phyloP scores from a whole-genome alignment of 2,113 vertebrate species.

The Gadus macrocephalus region DNA sequence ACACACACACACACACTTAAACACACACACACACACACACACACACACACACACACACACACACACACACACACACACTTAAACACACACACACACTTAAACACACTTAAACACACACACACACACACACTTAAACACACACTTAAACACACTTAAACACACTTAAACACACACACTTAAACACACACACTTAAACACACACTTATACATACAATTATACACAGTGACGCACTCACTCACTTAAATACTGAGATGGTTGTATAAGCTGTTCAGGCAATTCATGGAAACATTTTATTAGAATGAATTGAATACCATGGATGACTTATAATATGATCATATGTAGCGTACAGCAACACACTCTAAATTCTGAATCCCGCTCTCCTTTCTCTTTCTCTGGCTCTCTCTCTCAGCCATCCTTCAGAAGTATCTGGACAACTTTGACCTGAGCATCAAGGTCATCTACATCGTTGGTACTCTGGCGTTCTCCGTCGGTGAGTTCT shows the following conservation, averaged over 20 bases:
- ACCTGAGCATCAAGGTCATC: constrained; percentile 92
- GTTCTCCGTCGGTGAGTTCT: constrained; percentile 74
- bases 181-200: neutral
- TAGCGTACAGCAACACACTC: neutral
- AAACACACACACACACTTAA: too few species aligned
- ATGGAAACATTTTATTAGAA: too few species aligned
- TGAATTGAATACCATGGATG: neutral
- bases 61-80: neutral
- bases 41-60: too few species aligned
- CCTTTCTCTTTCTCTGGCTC: neutral
- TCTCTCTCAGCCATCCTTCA: constrained; percentile 83
- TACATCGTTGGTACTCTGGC: constrained; percentile 93
- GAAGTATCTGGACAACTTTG: constrained; percentile 95
- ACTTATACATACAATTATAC: too few species aligned
- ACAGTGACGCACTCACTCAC: too few species aligned
- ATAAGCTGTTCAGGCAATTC: too few species aligned
- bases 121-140: too few species aligned
- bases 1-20: too few species aligned
- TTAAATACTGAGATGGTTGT: too few species aligned
- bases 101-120: too few species aligned
- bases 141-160: too few species aligned
- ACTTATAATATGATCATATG: neutral
- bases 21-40: neutral
- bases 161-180: too few species aligned
- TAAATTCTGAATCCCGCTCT: neutral